Percentiles rank a stretch among this genome's conserved stretches.
These are phyloP conservation scores for Drosophila limbata DNA, from an alignment of 2,888 invertebrate genomes.

Conservation along the genomic window DNA sequence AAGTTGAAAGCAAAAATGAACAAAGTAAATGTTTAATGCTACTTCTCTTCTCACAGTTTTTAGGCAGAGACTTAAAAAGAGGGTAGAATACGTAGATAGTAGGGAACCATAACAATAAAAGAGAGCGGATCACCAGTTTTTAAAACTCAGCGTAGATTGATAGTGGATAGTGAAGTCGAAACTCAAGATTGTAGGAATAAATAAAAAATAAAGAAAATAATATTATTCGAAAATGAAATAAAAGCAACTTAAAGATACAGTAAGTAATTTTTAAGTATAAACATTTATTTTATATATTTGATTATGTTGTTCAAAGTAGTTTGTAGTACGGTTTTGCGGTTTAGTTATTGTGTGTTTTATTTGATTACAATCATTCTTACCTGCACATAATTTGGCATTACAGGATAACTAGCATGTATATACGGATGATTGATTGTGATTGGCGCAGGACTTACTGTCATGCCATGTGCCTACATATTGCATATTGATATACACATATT, in stretches of 20 bases:
- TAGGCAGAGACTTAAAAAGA: constrained; percentile 16
- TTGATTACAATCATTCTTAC: constrained; percentile 79
- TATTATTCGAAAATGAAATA: constrained; percentile 44
- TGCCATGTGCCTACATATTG: constrained; percentile 85
- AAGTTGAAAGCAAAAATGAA: constrained; percentile 3
- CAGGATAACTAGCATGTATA: constrained; percentile 86
- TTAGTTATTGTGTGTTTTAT: constrained; percentile 32
- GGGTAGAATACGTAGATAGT: constrained; percentile 20
- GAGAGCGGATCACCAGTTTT: constrained; percentile 33
- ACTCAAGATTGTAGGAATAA: constrained; percentile 25
- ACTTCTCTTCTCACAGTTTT: constrained; percentile 5
- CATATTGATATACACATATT: constrained; percentile 60
- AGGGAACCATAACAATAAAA: constrained; percentile 39
- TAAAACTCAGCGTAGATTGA: constrained; percentile 31
- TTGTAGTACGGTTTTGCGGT: constrained; percentile 42
- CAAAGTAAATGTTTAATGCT: constrained; percentile 1
- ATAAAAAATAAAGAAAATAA: constrained; percentile 42
- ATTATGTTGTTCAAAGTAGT: constrained; percentile 54
- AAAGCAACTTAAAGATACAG: constrained; percentile 62
- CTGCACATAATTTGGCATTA: constrained; percentile 86
- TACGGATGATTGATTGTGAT: constrained; percentile 86
- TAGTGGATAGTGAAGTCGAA: constrained; percentile 47
- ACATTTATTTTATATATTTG: constrained; percentile 62
- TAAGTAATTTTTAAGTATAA: constrained; percentile 36
- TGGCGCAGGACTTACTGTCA: constrained; percentile 86